Evolutionary conservation across 1,140 invertebrate genomes (phyloP).

Genomic region (Lerema accius): DNA sequence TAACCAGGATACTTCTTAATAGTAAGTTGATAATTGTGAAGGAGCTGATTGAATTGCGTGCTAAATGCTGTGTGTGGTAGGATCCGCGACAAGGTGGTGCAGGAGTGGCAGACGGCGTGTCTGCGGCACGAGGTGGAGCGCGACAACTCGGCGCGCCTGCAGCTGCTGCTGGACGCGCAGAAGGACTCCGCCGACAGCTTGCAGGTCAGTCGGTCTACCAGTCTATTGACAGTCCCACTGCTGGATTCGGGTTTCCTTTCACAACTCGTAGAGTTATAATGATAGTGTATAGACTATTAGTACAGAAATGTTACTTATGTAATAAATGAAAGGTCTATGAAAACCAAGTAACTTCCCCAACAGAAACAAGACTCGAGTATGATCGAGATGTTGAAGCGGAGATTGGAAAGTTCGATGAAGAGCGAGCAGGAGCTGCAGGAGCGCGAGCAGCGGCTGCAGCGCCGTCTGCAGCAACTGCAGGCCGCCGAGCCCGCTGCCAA

Average conservation of each 20-base stretch:
- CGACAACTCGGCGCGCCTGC: constrained; percentile 66
- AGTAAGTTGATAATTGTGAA: no score
- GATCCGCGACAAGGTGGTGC: constrained; percentile 63
- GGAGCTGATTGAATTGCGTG: no score
- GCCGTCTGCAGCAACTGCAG: constrained; percentile 73
- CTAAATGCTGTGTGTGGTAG: no score
- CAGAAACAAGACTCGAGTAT: constrained; percentile 85
- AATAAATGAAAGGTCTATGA: no score
- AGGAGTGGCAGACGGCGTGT: constrained; percentile 56
- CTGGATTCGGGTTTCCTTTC: no score
- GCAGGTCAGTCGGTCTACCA: constrained; percentile 54
- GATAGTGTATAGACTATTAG: no score
- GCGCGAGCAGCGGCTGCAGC: constrained; percentile 82
- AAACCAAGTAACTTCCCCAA: neutral
- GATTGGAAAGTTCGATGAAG: constrained; percentile 84
- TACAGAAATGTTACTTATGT: no score
- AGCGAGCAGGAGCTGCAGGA: constrained; percentile 85
- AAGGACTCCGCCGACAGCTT: constrained; percentile 63
- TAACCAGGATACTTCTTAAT: no score
- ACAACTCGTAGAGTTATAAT: no score
- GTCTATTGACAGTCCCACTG: no score
- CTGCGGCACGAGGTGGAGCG: constrained; percentile 64
- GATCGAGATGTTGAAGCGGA: constrained; percentile 84
- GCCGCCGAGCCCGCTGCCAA: constrained; percentile 19
- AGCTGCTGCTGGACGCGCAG: constrained; percentile 70